phyloP scores from a whole-genome alignment of 2,888 invertebrate species.

The Drosophila subquinaria region DNA sequence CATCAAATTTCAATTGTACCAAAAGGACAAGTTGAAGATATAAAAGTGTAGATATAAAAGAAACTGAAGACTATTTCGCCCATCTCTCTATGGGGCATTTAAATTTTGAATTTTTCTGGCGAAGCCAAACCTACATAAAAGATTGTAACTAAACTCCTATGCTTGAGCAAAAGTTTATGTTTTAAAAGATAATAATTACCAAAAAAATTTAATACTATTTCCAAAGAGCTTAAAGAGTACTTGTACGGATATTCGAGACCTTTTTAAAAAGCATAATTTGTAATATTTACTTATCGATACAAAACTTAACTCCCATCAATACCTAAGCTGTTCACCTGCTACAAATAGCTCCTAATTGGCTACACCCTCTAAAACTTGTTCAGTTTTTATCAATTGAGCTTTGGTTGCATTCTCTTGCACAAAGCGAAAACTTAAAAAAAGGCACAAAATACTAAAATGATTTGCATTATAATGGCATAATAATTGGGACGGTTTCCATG shows the following conservation, averaged over 20 bases:
- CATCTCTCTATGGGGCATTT: neutral
- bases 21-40: no score
- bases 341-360: constrained; percentile 4
- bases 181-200: neutral
- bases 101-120: neutral
- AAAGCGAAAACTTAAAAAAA: constrained; percentile 12
- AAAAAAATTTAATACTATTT: neutral
- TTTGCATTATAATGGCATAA: constrained; percentile 25
- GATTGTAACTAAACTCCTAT: no score
- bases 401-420: constrained; percentile 10
- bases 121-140: neutral
- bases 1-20: neutral
- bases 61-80: neutral
- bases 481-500: constrained; percentile 44
- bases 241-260: neutral
- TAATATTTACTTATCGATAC: no score
- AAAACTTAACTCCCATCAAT: neutral
- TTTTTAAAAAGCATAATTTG: neutral
- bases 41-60: neutral
- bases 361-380: neutral
- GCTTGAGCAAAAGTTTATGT: neutral
- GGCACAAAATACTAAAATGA: constrained; percentile 1
- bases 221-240: no score
- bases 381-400: constrained; percentile 12
- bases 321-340: neutral